These are phyloP conservation scores for Alloscopus bannaensis DNA, from an alignment of 2,888 invertebrate genomes.

Conservation along the genomic window DNA sequence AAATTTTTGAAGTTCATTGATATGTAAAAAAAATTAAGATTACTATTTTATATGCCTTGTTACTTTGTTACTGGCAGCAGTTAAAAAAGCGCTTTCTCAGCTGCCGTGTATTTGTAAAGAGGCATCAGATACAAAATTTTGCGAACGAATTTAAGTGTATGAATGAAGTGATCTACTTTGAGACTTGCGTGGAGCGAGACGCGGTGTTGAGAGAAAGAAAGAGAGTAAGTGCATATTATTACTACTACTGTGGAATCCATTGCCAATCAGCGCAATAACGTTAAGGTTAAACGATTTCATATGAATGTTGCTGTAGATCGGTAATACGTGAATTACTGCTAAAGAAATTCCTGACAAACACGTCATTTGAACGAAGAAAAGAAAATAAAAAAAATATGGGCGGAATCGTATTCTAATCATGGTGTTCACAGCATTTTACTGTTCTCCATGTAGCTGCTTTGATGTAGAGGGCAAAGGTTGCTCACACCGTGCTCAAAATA, in stretches of 20 bases:
- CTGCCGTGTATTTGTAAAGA: slow-evolving; percentile 26
- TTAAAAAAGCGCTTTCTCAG: slow-evolving; percentile 51
- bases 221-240: slow-evolving; percentile 4
- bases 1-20: slow-evolving; percentile 53
- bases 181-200: slow-evolving; percentile 13
- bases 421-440: no score
- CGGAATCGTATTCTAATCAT: slow-evolving; percentile 25
- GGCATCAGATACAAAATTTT: slow-evolving; percentile 24
- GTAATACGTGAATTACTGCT: slow-evolving; percentile 60
- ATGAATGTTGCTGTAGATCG: slow-evolving; percentile 66
- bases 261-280: slow-evolving; percentile 65
- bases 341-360: slow-evolving; percentile 56
- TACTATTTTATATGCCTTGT: slow-evolving; percentile 64
- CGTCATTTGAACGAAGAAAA: slow-evolving; percentile 60
- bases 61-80: slow-evolving; percentile 60
- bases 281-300: slow-evolving; percentile 57
- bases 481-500: no score
- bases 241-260: no score
- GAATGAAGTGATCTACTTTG: slow-evolving; percentile 14
- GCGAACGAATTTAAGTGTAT: slow-evolving; percentile 37
- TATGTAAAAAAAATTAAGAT: slow-evolving; percentile 32
- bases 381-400: slow-evolving; percentile 50
- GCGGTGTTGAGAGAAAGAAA: slow-evolving; percentile 14
- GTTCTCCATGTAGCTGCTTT: no score
- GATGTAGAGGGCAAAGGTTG: no score